Base-by-base conservation (phyloP, 92 coral and sea anemone genomes). In the Palythoa grandiflora region DNA sequence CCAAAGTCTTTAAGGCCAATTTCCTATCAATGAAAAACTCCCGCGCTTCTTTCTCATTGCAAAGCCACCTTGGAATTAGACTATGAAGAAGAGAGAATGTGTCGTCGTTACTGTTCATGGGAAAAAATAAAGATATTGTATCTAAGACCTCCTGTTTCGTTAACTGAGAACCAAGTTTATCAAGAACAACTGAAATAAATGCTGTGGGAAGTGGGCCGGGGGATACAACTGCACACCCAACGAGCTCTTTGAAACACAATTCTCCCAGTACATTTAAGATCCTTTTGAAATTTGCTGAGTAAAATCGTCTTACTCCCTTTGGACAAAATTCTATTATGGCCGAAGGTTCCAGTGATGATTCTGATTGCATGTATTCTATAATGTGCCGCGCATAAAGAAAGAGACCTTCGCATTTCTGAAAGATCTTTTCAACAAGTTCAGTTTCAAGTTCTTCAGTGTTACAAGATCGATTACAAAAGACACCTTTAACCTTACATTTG, bases 191-290 rank as follows among this genome's bases (percentile, higher is more conserved):
- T 2, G 80, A 84, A 28, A 84, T 53, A 52, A 84, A 84, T 17
- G 80, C 72, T 5, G 77, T 63, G 16, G 88, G 80, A 72, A 84
- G 88, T 17, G 88, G 88, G 60, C 79, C 59, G n/a, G 88, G 88
- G 6, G 88, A 74, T 40, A 84, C 72, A 37, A 86, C 66, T 17
- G 74, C 89, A 74, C 89, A 74, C 3, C 89, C 89, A 73, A 86
- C 57, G 44, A 86, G 72, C 39, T 86, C 71, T 83, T 44, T 60
- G 80, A 74, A 86, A 59, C 78, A 75, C 2, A 4, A 3, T 53
- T 53, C 84, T 17, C 76, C 84, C 16, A 75, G 61, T 6, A 40
- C 11, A 39, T 75, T 71, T 47, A n/a, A 75, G 53, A 86, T 73
- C 44, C 84, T 78, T 39, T 57, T 86, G 55, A 86, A 86, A 55